Conservation (phyloP, 2,797 vertebrate genomes). For the Delichon dasypus region DNA sequence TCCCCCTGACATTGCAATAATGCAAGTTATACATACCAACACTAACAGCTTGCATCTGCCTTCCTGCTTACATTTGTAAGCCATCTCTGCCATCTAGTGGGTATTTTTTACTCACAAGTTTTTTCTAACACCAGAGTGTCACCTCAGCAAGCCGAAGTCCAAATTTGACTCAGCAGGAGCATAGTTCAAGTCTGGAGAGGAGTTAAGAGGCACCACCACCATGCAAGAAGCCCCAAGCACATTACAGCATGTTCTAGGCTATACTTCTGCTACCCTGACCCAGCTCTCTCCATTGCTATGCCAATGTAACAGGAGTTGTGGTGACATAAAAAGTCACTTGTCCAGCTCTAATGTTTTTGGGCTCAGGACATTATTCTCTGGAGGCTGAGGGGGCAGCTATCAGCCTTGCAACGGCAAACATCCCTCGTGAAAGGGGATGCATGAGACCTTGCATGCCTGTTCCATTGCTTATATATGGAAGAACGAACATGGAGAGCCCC, state of each 20-base stretch:
- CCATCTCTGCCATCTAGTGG: slow-evolving; percentile 50
- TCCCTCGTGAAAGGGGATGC: neutral
- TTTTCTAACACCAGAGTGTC: neutral
- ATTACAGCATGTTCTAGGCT: neutral
- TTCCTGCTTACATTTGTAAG: neutral
- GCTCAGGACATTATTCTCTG: neutral
- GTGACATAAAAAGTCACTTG: neutral
- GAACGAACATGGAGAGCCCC: neutral
- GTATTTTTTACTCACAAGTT: neutral
- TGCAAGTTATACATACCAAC: neutral
- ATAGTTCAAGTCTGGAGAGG: neutral
- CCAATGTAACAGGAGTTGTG: neutral
- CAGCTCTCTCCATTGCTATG: neutral
- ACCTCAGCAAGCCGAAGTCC: neutral
- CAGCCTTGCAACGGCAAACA: neutral
- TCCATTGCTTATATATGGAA: neutral
- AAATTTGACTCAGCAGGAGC: neutral
- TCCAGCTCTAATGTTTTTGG: neutral
- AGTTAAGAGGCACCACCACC: neutral
- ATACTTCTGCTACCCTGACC: neutral
- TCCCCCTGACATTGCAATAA: neutral
- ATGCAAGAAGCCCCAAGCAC: neutral
- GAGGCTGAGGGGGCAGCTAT: neutral
- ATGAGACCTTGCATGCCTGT: neutral
- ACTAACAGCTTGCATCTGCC: neutral